Evolutionary conservation across 2,797 vertebrate genomes (phyloP).

Genomic region (Pristis pectinata): DNA sequence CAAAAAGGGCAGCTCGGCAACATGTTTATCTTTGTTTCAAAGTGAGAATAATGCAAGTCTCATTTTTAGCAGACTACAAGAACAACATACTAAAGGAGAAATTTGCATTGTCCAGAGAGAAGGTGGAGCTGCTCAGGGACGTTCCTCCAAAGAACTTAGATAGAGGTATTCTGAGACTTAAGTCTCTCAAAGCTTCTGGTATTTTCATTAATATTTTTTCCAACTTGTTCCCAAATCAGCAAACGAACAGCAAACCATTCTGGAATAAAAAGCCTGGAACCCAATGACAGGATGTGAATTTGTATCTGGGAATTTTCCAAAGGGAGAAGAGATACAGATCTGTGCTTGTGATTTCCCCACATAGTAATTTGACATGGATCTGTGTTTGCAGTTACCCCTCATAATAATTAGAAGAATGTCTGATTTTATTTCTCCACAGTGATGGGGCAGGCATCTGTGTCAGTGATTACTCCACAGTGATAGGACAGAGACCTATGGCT

Average conservation of each 20-base stretch:
- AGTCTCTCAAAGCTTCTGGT: neutral
- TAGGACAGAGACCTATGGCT: neutral
- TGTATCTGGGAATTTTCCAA: no score
- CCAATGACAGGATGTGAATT: neutral
- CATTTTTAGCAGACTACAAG: slow-evolving; percentile 74
- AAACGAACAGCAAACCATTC: neutral
- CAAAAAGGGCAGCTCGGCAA: neutral
- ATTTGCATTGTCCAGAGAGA: slow-evolving; percentile 65
- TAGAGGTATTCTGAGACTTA: slow-evolving; percentile 60
- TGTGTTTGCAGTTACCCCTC: neutral
- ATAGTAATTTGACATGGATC: neutral
- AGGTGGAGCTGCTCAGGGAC: slow-evolving; percentile 63
- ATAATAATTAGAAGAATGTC: neutral
- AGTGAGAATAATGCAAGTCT: neutral
- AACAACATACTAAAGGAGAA: slow-evolving; percentile 94
- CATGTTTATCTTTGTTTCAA: neutral
- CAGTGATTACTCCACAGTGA: neutral
- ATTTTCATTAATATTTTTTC: neutral
- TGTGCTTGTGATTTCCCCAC: neutral
- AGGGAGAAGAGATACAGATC: no score
- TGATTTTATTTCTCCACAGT: neutral
- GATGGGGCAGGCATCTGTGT: neutral
- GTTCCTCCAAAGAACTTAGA: slow-evolving; percentile 76
- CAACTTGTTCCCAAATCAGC: neutral
- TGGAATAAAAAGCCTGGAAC: neutral